A percentile compares a stretch with the other conserved stretches of the same genome.
These are phyloP conservation scores for Pseudomyrmex pallidus DNA, from an alignment of 1,140 invertebrate genomes.

Conservation along the genomic window DNA sequence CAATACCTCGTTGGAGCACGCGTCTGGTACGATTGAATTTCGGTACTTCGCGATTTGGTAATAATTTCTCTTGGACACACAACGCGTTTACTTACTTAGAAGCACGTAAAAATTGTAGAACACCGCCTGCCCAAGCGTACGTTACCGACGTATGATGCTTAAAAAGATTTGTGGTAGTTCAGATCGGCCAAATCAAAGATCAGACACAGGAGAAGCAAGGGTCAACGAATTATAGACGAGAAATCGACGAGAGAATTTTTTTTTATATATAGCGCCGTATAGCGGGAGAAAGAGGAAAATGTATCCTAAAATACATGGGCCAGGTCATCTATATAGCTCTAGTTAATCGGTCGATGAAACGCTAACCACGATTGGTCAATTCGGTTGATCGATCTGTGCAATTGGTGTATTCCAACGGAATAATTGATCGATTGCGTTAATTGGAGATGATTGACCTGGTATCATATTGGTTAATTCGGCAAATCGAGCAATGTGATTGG, in stretches of 20 bases:
- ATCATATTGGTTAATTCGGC: too few species aligned
- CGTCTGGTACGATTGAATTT: neutral
- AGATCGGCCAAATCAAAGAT: constrained; percentile 78
- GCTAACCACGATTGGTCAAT: too few species aligned
- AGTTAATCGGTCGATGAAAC: too few species aligned
- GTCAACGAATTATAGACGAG: constrained; percentile 55
- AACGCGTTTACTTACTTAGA: constrained; percentile 76
- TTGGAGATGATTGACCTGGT: too few species aligned
- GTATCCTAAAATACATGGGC: too few species aligned
- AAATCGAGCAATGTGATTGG: too few species aligned
- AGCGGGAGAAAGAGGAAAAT: too few species aligned
- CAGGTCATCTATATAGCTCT: too few species aligned
- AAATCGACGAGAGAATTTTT: constrained; percentile 16
- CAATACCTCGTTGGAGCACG: neutral
- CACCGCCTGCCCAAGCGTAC: constrained; percentile 73
- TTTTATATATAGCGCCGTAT: too few species aligned
- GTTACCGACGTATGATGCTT: constrained; percentile 73
- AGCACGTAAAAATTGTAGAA: constrained; percentile 80
- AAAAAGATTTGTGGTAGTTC: constrained; percentile 79
- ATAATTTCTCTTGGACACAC: neutral
- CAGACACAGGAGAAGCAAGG: constrained; percentile 54
- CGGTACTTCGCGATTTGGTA: neutral
- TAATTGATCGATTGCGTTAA: too few species aligned
- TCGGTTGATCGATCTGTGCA: too few species aligned
- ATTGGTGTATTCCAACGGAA: too few species aligned